Percentiles rank a stretch among this genome's conserved stretches.
phyloP scores from a whole-genome alignment of 2,797 vertebrate species.

The Chlorospingus flavigularis region DNA sequence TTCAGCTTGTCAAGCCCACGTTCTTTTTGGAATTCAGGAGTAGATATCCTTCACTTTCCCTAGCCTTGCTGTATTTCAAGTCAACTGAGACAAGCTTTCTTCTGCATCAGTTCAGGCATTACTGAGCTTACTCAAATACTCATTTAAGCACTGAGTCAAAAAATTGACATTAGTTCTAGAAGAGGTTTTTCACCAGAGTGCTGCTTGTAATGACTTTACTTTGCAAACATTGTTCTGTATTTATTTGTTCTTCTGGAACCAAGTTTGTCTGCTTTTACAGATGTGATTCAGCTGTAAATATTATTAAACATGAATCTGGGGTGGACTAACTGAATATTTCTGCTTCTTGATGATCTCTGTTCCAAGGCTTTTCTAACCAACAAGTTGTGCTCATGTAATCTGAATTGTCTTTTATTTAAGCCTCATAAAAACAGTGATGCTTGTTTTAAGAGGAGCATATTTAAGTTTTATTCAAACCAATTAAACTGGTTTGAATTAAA shows the following conservation, averaged over 20 bases:
- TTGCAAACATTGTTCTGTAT: neutral
- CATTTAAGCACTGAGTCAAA: neutral
- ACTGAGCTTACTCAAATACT: neutral
- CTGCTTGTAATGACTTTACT: neutral
- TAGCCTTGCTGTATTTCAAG: neutral
- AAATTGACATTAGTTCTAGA: neutral
- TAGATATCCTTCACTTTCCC: neutral
- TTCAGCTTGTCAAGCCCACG: neutral
- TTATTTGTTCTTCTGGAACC: neutral
- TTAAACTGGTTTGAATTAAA: neutral
- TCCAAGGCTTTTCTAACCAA: neutral
- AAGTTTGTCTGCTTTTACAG: neutral
- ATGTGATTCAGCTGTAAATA: neutral
- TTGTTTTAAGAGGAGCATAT: neutral
- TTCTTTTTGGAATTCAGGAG: neutral
- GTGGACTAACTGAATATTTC: neutral
- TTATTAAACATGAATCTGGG: neutral
- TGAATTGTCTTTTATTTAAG: neutral
- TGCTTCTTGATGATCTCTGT: neutral
- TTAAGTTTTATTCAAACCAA: neutral
- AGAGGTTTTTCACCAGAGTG: neutral
- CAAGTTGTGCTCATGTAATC: neutral
- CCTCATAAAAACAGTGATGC: neutral
- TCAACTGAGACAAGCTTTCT: neutral
- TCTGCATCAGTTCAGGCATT: neutral